A percentile compares a stretch with the other conserved stretches of the same genome.
Conservation (phyloP, 2,113 vertebrate species). For the Melanerpes aurifrons region DNA sequence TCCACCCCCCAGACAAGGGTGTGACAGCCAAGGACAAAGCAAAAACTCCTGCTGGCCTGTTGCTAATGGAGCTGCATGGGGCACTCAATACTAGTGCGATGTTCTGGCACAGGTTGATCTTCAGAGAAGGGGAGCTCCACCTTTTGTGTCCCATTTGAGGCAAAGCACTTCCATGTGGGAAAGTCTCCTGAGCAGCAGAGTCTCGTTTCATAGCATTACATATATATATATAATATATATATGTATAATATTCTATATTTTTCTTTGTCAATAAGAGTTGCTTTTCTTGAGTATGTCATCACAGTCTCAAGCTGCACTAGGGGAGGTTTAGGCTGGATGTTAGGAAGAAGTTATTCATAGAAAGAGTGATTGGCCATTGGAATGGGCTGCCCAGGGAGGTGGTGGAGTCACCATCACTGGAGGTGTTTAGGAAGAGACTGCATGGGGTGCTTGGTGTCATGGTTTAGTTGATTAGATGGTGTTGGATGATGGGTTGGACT, state of each 20-base stretch:
- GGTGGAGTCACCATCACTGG: too few relatives aligned
- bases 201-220: not conserved
- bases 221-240: not conserved
- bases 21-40: not conserved
- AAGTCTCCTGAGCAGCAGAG: not conserved
- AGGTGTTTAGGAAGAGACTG: too few relatives aligned
- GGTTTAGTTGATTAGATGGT: too few relatives aligned
- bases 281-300: not conserved
- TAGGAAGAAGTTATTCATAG: too few relatives aligned
- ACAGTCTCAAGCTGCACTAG: too few relatives aligned
- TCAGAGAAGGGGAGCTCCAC: not conserved
- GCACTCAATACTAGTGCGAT: accelerated
- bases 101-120: not conserved
- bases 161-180: not conserved
- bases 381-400: too few relatives aligned
- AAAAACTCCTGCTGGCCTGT: not conserved
- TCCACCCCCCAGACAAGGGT: not conserved
- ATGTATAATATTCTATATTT: not conserved
- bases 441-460: too few relatives aligned
- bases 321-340: too few relatives aligned
- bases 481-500: too few relatives aligned
- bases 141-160: not conserved
- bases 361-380: too few relatives aligned
- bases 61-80: not conserved
- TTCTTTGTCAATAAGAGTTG: not conserved